These are phyloP conservation scores for Charaxes varanes DNA, from an alignment of 1,140 invertebrate genomes.

Conservation along the genomic window DNA sequence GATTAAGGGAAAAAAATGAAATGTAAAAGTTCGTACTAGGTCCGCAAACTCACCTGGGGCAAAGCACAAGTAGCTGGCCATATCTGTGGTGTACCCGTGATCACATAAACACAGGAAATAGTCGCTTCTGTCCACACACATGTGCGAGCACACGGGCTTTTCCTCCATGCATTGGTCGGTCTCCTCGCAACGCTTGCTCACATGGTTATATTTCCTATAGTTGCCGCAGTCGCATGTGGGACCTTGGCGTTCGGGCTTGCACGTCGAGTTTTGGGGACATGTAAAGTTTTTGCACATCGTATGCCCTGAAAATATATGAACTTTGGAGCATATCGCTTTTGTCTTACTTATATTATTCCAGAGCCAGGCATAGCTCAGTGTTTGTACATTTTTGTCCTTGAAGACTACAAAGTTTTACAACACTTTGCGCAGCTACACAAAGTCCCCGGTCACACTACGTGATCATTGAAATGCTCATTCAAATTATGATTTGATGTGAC, in stretches of 20 bases:
- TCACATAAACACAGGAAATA: constrained; percentile 88
- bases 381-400: too few relatives aligned
- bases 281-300: constrained; percentile 50
- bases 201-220: constrained; percentile 30
- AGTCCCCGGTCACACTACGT: too few relatives aligned
- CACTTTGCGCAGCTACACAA: too few relatives aligned
- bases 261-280: constrained; percentile 57
- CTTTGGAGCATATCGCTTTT: too few relatives aligned
- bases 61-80: constrained; percentile 83
- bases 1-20: too few relatives aligned
- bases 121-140: constrained; percentile 85
- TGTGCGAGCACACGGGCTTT: constrained; percentile 82
- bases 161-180: constrained; percentile 48
- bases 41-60: constrained; percentile 62
- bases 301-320: constrained; percentile 26
- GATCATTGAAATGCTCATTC: too few relatives aligned
- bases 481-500: too few relatives aligned
- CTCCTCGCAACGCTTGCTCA: constrained; percentile 55
- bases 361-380: too few relatives aligned
- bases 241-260: constrained; percentile 57
- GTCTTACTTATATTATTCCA: too few relatives aligned
- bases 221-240: constrained; percentile 76
- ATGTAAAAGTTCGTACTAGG: too few relatives aligned
- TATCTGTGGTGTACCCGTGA: constrained; percentile 79
- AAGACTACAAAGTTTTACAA: too few relatives aligned